Percentiles rank a stretch among this genome's conserved stretches.
Evolutionary conservation across 2,113 vertebrate species (phyloP).

Genomic region (Pterocles gutturalis): DNA sequence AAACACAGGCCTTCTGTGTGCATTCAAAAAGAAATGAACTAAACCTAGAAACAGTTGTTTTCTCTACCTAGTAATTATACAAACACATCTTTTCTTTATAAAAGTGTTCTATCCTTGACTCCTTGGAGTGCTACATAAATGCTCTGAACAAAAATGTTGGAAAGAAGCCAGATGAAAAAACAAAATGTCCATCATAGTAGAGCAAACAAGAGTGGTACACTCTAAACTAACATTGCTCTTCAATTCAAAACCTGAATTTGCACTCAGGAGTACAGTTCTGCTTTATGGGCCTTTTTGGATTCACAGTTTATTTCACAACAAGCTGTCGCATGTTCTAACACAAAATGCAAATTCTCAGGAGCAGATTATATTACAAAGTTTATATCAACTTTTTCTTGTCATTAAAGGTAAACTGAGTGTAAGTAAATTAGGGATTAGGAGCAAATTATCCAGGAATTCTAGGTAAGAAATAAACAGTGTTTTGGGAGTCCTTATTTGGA

Average conservation of each 20-base stretch:
- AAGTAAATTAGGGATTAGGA: background rate
- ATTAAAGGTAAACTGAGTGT: background rate
- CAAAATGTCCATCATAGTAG: background rate
- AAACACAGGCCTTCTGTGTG: background rate
- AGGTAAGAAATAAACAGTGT: background rate
- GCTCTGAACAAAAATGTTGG: conserved; percentile 3
- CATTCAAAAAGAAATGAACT: conserved; percentile 6
- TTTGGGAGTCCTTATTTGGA: background rate
- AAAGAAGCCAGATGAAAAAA: background rate
- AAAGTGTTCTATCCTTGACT: conserved; percentile 1
- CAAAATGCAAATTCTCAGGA: background rate
- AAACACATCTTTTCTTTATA: conserved; percentile 42
- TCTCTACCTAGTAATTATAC: conserved; percentile 31
- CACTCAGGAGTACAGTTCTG: background rate
- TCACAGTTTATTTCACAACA: background rate
- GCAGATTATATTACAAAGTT: background rate
- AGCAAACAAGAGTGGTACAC: background rate
- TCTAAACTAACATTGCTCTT: background rate
- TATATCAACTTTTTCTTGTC: background rate
- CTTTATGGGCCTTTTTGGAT: background rate
- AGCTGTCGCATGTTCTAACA: background rate
- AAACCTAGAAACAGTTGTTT: conserved; percentile 1
- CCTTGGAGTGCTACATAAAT: background rate
- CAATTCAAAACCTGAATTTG: background rate
- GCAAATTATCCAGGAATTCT: background rate